Conservation (phyloP, 2,888 invertebrate species). For the Abrostola triplasia region DNA sequence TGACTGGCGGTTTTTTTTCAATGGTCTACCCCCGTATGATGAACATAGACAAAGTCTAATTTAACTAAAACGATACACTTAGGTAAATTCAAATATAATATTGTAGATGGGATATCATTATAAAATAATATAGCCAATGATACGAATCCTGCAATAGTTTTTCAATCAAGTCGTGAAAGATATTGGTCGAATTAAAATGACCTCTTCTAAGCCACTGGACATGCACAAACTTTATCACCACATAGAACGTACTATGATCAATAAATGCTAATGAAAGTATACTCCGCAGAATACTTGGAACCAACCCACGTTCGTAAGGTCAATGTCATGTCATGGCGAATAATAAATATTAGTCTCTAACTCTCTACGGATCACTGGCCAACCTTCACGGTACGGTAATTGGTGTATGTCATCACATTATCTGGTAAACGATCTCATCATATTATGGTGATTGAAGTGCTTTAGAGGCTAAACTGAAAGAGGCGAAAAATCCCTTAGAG, state of each 20-base stretch:
- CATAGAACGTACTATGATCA: constrained; percentile 37
- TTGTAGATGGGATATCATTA: too few species aligned
- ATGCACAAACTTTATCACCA: constrained; percentile 29
- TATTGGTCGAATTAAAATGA: neutral
- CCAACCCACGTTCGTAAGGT: constrained; percentile 30
- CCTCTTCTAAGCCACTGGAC: constrained; percentile 12
- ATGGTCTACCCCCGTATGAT: too few species aligned
- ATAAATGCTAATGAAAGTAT: constrained; percentile 39
- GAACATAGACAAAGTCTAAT: too few species aligned
- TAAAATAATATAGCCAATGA: too few species aligned
- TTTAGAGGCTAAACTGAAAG: too few species aligned
- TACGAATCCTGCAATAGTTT: neutral
- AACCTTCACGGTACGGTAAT: constrained; percentile 36
- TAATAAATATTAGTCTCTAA: constrained; percentile 34
- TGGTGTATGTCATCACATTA: constrained; percentile 30
- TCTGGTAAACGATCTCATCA: too few species aligned
- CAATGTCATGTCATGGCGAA: constrained; percentile 38
- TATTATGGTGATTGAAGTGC: neutral
- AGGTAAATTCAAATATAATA: too few species aligned
- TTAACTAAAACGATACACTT: too few species aligned
- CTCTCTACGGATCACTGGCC: constrained; percentile 34
- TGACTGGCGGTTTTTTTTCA: too few species aligned
- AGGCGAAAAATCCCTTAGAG: too few species aligned
- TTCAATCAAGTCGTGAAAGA: neutral
- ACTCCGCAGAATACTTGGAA: constrained; percentile 15